A percentile compares a stretch with the other conserved stretches of the same genome.
phyloP scores from a whole-genome alignment of 2,113 vertebrate species.

The Corynorhinus townsendii region DNA sequence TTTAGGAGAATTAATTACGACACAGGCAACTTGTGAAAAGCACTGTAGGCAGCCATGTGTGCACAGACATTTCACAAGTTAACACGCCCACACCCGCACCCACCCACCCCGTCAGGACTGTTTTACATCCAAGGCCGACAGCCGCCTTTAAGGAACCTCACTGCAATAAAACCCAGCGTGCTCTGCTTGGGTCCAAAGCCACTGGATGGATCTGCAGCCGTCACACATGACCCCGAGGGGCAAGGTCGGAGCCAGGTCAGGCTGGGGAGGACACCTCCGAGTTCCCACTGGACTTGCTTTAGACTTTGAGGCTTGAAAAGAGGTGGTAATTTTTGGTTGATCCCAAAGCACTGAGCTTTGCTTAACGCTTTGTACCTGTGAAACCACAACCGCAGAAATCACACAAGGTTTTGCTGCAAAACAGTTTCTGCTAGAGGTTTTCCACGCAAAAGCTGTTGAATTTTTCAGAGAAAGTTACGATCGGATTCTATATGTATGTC shows the following conservation, averaged over 20 bases:
- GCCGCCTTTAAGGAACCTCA: not conserved
- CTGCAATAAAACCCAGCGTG: not conserved
- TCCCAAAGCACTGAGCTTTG: conserved; percentile 13
- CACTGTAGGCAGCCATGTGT: not conserved
- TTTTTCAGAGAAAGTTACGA: not conserved
- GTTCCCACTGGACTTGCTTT: not conserved
- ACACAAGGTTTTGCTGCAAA: not conserved
- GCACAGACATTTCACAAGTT: not conserved
- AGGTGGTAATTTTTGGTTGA: not conserved
- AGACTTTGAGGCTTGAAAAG: not conserved
- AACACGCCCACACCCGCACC: not conserved
- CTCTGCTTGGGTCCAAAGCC: not conserved
- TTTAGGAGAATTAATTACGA: not conserved
- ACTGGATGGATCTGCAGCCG: not conserved
- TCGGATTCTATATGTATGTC: not conserved
- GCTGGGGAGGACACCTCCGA: not conserved
- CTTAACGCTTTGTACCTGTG: not conserved
- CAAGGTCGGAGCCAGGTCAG: not conserved
- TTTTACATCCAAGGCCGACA: not conserved
- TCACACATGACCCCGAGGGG: not conserved
- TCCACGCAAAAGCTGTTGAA: not conserved
- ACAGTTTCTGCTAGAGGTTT: not conserved
- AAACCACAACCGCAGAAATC: not conserved
- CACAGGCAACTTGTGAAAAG: not conserved
- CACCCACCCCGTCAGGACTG: not conserved